Evolutionary conservation across 1,140 invertebrate genomes (phyloP).

Genomic region (Trissolcus basalis): DNA sequence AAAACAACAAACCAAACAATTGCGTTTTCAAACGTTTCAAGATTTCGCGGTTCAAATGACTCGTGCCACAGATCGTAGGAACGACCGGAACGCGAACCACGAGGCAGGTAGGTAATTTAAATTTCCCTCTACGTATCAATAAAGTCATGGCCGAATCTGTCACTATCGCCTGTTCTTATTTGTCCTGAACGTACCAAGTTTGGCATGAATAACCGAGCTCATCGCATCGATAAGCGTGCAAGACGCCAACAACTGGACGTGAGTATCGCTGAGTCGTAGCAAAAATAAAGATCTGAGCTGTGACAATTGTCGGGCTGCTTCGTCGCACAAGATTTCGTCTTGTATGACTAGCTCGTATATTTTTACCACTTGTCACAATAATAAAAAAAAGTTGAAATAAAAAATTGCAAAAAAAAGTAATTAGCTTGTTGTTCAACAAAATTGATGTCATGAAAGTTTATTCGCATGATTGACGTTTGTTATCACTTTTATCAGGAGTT

Average conservation of each 20-base stretch:
- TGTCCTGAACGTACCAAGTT: conserved; percentile 8
- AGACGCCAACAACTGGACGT: conserved; percentile 2
- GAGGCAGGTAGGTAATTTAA: too few relatives aligned
- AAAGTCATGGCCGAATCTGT: conserved; percentile 37
- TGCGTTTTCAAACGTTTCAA: background rate
- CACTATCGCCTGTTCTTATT: conserved; percentile 12
- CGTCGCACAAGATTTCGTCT: background rate
- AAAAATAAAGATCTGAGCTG: conserved; percentile 11
- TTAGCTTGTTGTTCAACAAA: background rate
- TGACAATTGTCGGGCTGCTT: conserved; percentile 12
- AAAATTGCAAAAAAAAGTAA: too few relatives aligned
- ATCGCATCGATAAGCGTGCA: background rate
- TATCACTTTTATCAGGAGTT: conserved; percentile 8
- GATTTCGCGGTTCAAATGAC: background rate
- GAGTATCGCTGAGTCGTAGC: background rate
- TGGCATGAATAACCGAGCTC: conserved; percentile 16
- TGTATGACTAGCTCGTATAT: conserved; percentile 14
- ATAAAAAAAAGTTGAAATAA: background rate
- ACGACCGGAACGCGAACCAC: background rate
- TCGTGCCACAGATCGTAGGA: background rate
- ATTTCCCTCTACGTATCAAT: conserved; percentile 36
- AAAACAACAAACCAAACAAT: too few relatives aligned
- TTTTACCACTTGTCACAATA: conserved; percentile 22
- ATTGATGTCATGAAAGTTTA: background rate
- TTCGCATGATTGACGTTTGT: background rate